A percentile compares a stretch with the other conserved stretches of the same genome.
These are phyloP conservation scores for Tetragnatha versicolor DNA, from an alignment of 1,140 invertebrate genomes.

Conservation along the genomic window DNA sequence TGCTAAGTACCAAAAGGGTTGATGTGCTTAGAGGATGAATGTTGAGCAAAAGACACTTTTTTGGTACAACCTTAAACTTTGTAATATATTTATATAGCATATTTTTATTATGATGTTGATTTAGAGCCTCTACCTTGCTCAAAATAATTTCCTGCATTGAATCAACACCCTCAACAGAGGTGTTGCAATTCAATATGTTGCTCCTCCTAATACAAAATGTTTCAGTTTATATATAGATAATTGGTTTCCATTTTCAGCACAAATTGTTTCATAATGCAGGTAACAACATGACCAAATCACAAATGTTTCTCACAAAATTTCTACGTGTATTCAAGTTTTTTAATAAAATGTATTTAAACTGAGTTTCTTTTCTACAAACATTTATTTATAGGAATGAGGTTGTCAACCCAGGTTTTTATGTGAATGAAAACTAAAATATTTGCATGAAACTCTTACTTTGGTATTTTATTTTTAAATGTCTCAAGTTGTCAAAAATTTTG, in stretches of 20 bases:
- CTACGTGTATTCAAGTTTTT: conserved; percentile 55
- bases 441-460: too few relatives aligned
- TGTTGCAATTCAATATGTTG: conserved; percentile 46
- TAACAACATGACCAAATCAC: conserved; percentile 53
- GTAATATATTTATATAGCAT: conserved; percentile 58
- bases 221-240: conserved; percentile 50
- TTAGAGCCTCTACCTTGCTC: conserved; percentile 56
- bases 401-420: too few relatives aligned
- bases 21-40: conserved; percentile 43
- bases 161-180: conserved; percentile 35
- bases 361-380: conserved; percentile 26
- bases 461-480: too few relatives aligned
- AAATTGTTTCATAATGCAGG: conserved; percentile 54
- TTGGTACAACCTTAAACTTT: conserved; percentile 57
- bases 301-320: conserved; percentile 55
- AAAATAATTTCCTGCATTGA: conserved; percentile 52
- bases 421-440: too few relatives aligned
- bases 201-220: conserved; percentile 45
- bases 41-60: conserved; percentile 52
- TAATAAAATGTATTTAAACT: conserved; percentile 53
- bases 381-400: too few relatives aligned
- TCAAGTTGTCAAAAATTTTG: too few relatives aligned
- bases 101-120: conserved; percentile 58
- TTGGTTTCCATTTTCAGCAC: conserved; percentile 53
- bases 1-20: conserved; percentile 26